A percentile compares a stretch with the other conserved stretches of the same genome.
Evolutionary conservation across 2,888 invertebrate species (phyloP).

Genomic region (Cecidostiba fungosa): DNA sequence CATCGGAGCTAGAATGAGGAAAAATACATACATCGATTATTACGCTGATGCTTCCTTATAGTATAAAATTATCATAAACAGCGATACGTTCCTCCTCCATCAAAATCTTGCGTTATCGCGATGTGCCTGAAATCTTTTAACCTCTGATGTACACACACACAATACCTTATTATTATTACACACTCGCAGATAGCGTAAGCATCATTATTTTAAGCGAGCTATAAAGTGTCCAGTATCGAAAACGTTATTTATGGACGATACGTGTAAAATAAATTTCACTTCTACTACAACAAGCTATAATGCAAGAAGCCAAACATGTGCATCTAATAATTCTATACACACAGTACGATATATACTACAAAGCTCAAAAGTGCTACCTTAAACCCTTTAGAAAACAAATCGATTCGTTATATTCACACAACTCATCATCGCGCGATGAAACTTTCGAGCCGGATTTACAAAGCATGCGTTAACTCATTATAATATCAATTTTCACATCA

Average conservation of each 20-base stretch:
- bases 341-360: neutral
- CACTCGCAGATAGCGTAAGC: neutral
- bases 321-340: neutral
- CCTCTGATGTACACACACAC: neutral
- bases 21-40: neutral
- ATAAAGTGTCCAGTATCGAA: neutral
- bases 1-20: neutral
- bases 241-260: too few relatives aligned
- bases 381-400: neutral
- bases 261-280: neutral
- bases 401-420: neutral
- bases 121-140: neutral
- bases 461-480: conserved; percentile 2
- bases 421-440: neutral
- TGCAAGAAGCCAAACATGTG: neutral
- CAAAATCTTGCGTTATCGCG: neutral
- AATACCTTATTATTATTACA: neutral
- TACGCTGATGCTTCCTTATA: neutral
- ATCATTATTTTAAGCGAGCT: neutral
- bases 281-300: neutral
- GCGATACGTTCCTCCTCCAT: neutral
- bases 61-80: neutral
- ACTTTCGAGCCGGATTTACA: neutral
- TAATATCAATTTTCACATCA: too few relatives aligned
- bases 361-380: neutral